phyloP scores from a whole-genome alignment of 2,113 vertebrate genomes.

The Tonatia bakeri region DNA sequence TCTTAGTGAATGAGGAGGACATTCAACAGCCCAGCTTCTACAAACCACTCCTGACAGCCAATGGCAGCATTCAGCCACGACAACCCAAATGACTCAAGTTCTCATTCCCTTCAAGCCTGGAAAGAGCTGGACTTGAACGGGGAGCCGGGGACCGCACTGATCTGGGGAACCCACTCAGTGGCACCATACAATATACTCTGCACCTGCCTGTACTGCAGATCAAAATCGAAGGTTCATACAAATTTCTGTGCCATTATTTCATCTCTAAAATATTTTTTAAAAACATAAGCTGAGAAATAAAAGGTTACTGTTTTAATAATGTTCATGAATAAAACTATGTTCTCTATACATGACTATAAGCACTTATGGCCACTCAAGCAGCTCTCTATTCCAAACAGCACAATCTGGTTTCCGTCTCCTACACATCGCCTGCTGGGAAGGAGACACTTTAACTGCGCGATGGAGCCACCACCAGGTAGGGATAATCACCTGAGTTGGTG shows the following conservation, averaged over 20 bases:
- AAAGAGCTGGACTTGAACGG: slow-evolving; percentile 70
- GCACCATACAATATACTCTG: slow-evolving; percentile 14
- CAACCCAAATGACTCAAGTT: slow-evolving; percentile 67
- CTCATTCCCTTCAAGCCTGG: slow-evolving; percentile 59
- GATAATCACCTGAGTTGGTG: not conserved
- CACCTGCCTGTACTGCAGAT: slow-evolving; percentile 26
- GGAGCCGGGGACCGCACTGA: slow-evolving; percentile 56
- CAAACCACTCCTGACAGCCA: slow-evolving; percentile 46
- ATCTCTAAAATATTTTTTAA: slow-evolving; percentile 32
- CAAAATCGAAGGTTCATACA: slow-evolving; percentile 52
- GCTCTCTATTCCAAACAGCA: not conserved
- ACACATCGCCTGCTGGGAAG: not conserved
- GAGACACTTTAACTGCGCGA: not conserved
- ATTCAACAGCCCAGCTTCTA: not conserved
- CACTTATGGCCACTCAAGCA: not conserved
- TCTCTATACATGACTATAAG: not conserved
- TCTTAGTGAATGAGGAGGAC: not conserved
- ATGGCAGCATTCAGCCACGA: slow-evolving; percentile 64
- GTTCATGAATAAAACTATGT: not conserved
- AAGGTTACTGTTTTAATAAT: not conserved
- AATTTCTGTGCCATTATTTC: slow-evolving; percentile 23
- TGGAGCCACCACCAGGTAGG: not conserved
- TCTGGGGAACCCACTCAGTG: slow-evolving; percentile 48
- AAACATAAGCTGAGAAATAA: not conserved
- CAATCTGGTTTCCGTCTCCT: not conserved